phyloP scores from a whole-genome alignment of 2,888 invertebrate genomes.

The Falcaria lacertinaria region DNA sequence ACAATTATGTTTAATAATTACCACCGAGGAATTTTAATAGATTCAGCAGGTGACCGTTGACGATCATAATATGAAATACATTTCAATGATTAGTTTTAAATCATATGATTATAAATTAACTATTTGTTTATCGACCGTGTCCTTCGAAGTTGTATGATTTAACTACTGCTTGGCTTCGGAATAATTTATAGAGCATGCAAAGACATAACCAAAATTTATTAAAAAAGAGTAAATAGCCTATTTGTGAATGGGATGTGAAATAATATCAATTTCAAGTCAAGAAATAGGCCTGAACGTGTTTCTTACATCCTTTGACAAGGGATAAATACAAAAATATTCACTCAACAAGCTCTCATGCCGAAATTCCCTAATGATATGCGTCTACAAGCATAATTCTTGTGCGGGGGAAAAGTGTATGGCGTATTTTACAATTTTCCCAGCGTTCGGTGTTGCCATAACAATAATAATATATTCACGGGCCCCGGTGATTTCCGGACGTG shows the following conservation, averaged over 20 bases:
- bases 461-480: slow-evolving; percentile 75
- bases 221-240: no score
- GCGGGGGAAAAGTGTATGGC: slow-evolving; percentile 43
- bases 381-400: slow-evolving; percentile 51
- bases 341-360: slow-evolving; percentile 36
- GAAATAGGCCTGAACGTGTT: neutral
- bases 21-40: neutral
- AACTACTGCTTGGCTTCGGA: no score
- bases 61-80: slow-evolving; percentile 16
- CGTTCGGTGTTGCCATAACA: slow-evolving; percentile 70
- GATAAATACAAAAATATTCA: slow-evolving; percentile 55
- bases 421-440: slow-evolving; percentile 71
- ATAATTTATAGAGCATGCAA: no score
- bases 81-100: slow-evolving; percentile 4
- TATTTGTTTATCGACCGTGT: slow-evolving; percentile 8
- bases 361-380: slow-evolving; percentile 65
- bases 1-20: neutral
- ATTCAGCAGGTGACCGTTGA: slow-evolving; percentile 9
- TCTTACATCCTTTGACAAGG: slow-evolving; percentile 6
- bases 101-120: slow-evolving; percentile 18
- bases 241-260: no score
- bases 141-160: no score
- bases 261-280: no score
- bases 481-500: slow-evolving; percentile 69
- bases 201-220: no score